Conservation (phyloP, 2,888 invertebrate genomes). For the Polia nebulosa region DNA sequence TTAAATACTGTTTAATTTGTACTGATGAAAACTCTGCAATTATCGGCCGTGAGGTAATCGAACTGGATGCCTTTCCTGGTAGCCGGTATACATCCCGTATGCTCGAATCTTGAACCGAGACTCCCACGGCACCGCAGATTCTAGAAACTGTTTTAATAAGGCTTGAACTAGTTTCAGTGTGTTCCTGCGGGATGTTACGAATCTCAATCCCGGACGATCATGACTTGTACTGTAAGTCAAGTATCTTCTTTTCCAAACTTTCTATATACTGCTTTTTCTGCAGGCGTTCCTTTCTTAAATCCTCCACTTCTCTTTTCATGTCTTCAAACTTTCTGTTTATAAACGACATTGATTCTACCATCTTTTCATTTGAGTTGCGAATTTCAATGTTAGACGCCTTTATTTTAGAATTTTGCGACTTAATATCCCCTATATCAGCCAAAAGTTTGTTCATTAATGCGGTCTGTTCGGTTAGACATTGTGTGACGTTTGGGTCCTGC, state of each 20-base stretch:
- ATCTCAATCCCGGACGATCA: not conserved
- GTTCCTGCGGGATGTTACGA: not conserved
- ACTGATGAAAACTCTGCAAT: too few species aligned
- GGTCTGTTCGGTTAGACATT: not conserved
- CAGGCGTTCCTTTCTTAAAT: not conserved
- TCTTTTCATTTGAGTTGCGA: not conserved
- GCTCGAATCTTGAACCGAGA: too few species aligned
- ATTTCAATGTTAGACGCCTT: not conserved
- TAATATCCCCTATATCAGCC: not conserved
- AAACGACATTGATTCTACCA: not conserved
- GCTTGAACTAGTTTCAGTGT: not conserved
- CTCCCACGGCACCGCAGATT: too few species aligned
- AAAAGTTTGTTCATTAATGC: not conserved
- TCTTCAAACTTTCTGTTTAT: constrained; percentile 4
- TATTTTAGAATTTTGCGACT: not conserved
- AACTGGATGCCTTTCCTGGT: too few species aligned
- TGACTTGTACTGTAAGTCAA: not conserved
- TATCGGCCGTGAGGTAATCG: too few species aligned
- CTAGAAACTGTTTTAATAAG: too few species aligned
- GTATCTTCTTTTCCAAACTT: not conserved
- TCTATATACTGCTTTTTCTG: not conserved
- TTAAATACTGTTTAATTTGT: too few species aligned
- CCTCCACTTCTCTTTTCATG: constrained; percentile 7
- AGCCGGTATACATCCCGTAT: too few species aligned
- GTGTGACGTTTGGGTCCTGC: not conserved